phyloP scores from a whole-genome alignment of 1,140 invertebrate genomes.

The Laupala kohalensis region DNA sequence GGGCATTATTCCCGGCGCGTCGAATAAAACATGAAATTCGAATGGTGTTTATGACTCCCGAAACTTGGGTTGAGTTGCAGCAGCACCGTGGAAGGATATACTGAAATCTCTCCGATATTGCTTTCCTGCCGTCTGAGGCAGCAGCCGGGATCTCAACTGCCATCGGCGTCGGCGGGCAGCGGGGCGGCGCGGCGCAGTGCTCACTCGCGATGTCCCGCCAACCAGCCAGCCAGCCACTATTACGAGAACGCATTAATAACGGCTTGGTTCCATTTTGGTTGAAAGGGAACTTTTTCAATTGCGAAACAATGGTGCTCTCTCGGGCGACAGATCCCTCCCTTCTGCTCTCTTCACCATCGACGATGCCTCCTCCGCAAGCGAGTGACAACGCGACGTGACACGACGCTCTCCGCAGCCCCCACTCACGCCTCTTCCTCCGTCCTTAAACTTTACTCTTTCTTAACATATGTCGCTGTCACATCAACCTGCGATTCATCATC shows the following conservation, averaged over 20 bases:
- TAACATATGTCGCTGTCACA: too few relatives aligned
- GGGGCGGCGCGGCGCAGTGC: too few relatives aligned
- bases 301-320: not conserved
- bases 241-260: not conserved
- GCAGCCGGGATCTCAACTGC: too few relatives aligned
- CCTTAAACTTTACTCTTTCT: too few relatives aligned
- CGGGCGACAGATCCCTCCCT: not conserved
- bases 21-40: not conserved
- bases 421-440: too few relatives aligned
- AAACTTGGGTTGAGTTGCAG: not conserved
- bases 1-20: not conserved
- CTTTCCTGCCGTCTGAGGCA: not conserved
- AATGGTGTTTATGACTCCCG: not conserved
- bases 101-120: not conserved
- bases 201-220: not conserved
- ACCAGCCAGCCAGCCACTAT: not conserved
- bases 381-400: not conserved
- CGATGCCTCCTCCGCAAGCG: too few relatives aligned
- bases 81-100: not conserved
- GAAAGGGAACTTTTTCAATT: not conserved
- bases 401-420: not conserved
- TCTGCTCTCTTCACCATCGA: not conserved
- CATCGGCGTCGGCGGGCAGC: too few relatives aligned
- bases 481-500: too few relatives aligned
- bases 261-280: not conserved